phyloP scores from a whole-genome alignment of 2,113 vertebrate genomes.

The Psittacula cyanocephala region DNA sequence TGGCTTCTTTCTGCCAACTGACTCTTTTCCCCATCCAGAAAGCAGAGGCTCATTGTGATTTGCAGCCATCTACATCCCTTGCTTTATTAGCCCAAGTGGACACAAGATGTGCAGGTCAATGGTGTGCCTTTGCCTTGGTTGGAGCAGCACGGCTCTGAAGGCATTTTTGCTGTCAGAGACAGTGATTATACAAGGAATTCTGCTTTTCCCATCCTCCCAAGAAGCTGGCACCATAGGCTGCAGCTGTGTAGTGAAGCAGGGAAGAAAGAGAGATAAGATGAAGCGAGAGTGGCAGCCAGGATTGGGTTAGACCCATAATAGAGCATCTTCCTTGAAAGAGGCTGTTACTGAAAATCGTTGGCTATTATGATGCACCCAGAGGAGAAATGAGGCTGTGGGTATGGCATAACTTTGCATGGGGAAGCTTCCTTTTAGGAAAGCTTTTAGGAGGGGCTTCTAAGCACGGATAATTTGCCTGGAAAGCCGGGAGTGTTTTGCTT shows the following conservation, averaged over 20 bases:
- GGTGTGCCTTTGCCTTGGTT: background rate
- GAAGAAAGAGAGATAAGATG: background rate
- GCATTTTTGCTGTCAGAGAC: background rate
- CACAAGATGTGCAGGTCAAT: background rate
- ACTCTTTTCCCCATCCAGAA: background rate
- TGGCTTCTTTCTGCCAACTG: background rate
- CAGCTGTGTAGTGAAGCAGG: background rate
- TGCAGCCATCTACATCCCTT: background rate
- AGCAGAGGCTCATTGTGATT: background rate
- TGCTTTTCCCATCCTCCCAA: background rate
- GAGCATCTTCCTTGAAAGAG: constrained; percentile 12
- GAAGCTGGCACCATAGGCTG: background rate
- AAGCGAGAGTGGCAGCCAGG: accelerated
- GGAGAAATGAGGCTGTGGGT: background rate
- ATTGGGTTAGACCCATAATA: background rate
- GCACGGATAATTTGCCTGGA: background rate
- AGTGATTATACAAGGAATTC: background rate
- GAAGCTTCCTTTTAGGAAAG: background rate
- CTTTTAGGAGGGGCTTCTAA: background rate
- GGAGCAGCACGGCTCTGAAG: accelerated
- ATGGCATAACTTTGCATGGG: background rate
- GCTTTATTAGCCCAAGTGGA: background rate
- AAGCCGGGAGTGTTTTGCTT: background rate
- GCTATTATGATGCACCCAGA: background rate
- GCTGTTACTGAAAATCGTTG: background rate